These are phyloP conservation scores for Lepisosteus osseus DNA, from an alignment of 2,113 vertebrate species.

Conservation along the genomic window DNA sequence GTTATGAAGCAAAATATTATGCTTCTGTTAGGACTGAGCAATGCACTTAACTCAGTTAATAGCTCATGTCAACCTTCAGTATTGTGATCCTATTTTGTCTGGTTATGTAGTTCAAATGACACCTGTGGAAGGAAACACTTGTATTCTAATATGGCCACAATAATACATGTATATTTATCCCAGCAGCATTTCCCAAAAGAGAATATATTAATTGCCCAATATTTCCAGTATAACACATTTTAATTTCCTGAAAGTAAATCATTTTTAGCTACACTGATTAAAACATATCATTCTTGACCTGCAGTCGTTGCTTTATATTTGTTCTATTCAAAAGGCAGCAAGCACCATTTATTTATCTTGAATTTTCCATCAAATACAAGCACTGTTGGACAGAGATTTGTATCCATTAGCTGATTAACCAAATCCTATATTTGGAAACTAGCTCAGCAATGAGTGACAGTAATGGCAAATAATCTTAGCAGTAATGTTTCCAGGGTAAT, in stretches of 20 bases:
- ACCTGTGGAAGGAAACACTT: no score
- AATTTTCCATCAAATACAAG: neutral
- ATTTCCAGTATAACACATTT: neutral
- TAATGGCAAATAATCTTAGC: constrained; percentile 3
- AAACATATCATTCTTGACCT: neutral
- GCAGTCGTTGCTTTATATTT: neutral
- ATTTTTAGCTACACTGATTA: neutral
- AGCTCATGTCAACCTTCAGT: no score
- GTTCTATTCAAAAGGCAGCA: no score
- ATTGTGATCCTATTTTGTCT: no score
- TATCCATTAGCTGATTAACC: constrained; percentile 6
- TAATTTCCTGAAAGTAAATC: neutral
- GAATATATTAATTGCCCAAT: neutral
- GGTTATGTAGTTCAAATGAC: no score
- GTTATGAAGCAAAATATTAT: no score
- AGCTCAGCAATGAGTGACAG: neutral
- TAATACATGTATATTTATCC: no score
- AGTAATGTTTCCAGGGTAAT: neutral
- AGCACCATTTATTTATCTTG: neutral
- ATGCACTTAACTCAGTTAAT: no score
- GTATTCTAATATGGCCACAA: no score
- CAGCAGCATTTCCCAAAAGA: neutral
- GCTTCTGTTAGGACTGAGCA: no score
- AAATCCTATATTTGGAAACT: neutral
- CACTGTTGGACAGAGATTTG: neutral